A percentile compares a stretch with the other conserved stretches of the same genome.
Conservation (phyloP, 2,888 invertebrate species). For the Timandra comae region DNA sequence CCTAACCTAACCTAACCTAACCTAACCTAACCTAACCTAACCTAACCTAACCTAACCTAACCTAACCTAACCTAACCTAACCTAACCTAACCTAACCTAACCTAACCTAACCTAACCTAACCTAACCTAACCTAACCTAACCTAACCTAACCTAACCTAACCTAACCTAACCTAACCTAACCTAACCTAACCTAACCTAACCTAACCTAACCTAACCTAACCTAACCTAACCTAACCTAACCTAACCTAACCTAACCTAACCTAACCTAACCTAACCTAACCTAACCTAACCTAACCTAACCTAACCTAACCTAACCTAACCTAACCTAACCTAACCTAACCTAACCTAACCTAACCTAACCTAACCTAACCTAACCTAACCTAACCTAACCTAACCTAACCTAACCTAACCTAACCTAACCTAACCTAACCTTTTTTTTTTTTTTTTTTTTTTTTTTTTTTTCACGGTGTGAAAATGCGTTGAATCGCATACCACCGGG, state of each 20-base stretch:
- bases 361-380: constrained; percentile 5
- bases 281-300: constrained; percentile 1
- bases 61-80: constrained; percentile 8
- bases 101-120: constrained; percentile 2
- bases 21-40: constrained; percentile 12
- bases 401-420: constrained; percentile 13
- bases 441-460: constrained; percentile 4
- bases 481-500: too few species aligned
- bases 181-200: constrained; percentile 4
- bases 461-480: too few species aligned
- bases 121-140: constrained; percentile 2
- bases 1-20: constrained; percentile 11
- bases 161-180: constrained; percentile 3
- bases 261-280: constrained; percentile 1
- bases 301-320: constrained; percentile 5
- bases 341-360: constrained; percentile 3
- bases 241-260: constrained; percentile 4
- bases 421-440: constrained; percentile 10
- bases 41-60: constrained; percentile 10
- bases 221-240: constrained; percentile 8
- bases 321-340: constrained; percentile 5
- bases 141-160: constrained; percentile 3
- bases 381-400: constrained; percentile 13
- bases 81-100: constrained; percentile 1
- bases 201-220: constrained; percentile 7